These are phyloP conservation scores for Atlantisia rogersi DNA, from an alignment of 2,113 vertebrate genomes.

Conservation along the genomic window DNA sequence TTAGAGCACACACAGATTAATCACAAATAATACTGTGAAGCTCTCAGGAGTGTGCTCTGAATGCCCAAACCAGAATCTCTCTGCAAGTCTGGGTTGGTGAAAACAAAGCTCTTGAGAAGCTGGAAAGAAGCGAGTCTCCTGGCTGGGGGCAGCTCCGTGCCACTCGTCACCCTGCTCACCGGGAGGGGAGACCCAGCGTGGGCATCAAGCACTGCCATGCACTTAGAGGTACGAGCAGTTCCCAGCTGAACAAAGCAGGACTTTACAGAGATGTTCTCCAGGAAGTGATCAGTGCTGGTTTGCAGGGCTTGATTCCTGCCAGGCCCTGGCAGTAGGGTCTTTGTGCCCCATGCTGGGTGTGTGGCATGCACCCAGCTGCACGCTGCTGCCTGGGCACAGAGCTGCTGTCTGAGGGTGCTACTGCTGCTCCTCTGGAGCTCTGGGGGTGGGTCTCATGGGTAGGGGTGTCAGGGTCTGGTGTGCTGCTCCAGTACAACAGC, in stretches of 20 bases:
- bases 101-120: neutral
- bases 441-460: no score
- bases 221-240: neutral
- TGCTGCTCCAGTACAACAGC: neutral
- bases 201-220: rapidly evolving
- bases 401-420: no score
- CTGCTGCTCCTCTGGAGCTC: no score
- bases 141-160: rapidly evolving
- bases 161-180: neutral
- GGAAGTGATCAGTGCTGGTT: neutral
- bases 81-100: neutral
- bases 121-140: neutral
- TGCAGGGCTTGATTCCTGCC: neutral
- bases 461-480: no score
- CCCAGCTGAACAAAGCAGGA: neutral
- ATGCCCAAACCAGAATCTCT: neutral
- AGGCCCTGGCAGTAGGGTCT: no score
- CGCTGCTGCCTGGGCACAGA: no score
- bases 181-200: neutral
- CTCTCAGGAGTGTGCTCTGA: neutral
- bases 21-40: neutral
- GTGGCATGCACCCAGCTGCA: rapidly evolving
- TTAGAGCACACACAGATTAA: neutral
- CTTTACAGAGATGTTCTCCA: rapidly evolving
- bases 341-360: no score